These are phyloP conservation scores for Grus americana DNA, from an alignment of 2,113 vertebrate species.

Conservation along the genomic window DNA sequence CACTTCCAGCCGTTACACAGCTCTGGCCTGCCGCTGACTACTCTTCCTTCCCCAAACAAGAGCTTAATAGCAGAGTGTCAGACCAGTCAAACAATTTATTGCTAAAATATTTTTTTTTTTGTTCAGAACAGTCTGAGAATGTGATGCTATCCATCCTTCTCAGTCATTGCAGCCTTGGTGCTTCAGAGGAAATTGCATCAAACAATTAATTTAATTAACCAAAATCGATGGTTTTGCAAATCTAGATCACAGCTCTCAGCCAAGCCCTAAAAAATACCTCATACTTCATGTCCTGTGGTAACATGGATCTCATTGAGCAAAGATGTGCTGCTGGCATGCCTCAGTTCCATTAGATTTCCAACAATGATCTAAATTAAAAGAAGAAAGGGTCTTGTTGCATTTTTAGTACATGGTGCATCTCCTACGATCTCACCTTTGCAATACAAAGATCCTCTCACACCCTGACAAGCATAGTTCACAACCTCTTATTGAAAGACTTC, in stretches of 20 bases:
- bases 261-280: not conserved
- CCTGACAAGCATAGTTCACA: not conserved
- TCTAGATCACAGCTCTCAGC: not conserved
- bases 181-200: not conserved
- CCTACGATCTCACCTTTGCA: not conserved
- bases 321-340: fast-evolving
- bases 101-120: not conserved
- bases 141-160: not conserved
- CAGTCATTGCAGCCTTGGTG: not conserved
- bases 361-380: not conserved
- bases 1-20: not conserved
- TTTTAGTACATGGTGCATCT: not conserved
- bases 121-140: not conserved
- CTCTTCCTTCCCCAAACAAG: not conserved
- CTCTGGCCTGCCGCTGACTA: not conserved
- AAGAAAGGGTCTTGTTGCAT: not conserved
- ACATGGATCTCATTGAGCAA: fast-evolving
- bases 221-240: not conserved
- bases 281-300: not conserved
- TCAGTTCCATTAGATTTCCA: not conserved
- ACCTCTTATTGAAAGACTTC: not conserved
- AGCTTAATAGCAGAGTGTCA: not conserved
- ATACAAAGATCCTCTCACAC: not conserved
- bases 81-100: not conserved
- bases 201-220: not conserved